Base-by-base conservation (phyloP, 1,140 invertebrate genomes). In the Protaetia brevitarsis region DNA sequence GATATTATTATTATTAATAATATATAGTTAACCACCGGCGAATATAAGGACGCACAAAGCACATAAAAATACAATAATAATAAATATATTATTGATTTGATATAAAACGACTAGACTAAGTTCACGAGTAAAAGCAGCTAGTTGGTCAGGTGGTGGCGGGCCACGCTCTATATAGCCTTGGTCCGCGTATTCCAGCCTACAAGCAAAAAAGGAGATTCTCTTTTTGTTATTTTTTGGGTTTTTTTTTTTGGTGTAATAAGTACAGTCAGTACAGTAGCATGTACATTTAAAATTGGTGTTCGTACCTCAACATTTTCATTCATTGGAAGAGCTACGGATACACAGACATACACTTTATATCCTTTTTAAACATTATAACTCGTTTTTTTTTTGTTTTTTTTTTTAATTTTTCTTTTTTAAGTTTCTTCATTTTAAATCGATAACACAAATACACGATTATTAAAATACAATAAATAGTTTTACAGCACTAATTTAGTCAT, bases 181-280 rank as follows among this genome's bases (percentile, higher is more conserved):
- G 73, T 76, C 74, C 74, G 74, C 76, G 68, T 72, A 64, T 73
- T 76, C 75, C 75, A 78, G 75, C 75, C 74, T 76, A 78, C 72
- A 76, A 73, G 73, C 73, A 75, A 59, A 59, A 59, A 72, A 68
- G 71, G 72, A 65, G 72, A 74, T n/a, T n/a, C n/a, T n/a, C n/a
- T n/a, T n/a, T n/a, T n/a, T n/a, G n/a, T n/a, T n/a, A n/a, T n/a
- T n/a, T n/a, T n/a, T n/a, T n/a, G n/a, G n/a, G n/a, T n/a, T n/a
- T n/a, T n/a, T n/a, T n/a, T n/a, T n/a, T 72, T 75, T 71, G 72
- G 57, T 73, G 73, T 73, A 69, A 70, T 74, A 68, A 73, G 73
- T 76, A 77, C 74, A 76, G 72, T 77, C 72, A 76, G 68, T 76
- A 75, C 72, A 72, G 71, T 71, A 74, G 69, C 27, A 29, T 29